A percentile compares a stretch with the other conserved stretches of the same genome.
phyloP scores from a whole-genome alignment of 2,113 vertebrate genomes.

The Nycticorax nycticorax region DNA sequence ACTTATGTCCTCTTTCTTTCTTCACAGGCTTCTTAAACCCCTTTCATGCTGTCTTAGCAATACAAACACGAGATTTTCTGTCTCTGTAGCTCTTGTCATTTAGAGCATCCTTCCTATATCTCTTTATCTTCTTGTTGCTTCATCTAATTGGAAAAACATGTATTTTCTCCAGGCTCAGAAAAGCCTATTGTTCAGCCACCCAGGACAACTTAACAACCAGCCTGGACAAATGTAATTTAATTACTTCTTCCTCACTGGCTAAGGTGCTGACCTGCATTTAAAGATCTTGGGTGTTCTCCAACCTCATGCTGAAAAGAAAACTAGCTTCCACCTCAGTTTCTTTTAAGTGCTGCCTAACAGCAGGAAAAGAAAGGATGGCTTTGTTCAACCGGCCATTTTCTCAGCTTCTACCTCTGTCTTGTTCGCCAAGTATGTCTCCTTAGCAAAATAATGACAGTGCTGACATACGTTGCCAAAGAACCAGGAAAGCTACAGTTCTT shows the following conservation, averaged over 20 bases:
- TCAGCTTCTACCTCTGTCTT: conserved; percentile 22
- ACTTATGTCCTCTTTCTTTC: neutral
- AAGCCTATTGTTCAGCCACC: conserved; percentile 51
- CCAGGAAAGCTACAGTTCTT: neutral
- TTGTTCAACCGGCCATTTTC: conserved; percentile 45
- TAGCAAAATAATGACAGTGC: conserved; percentile 21
- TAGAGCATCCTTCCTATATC: neutral
- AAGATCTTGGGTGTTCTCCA: conserved; percentile 56
- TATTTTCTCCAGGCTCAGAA: conserved; percentile 34
- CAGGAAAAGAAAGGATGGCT: conserved; percentile 37
- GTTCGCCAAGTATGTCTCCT: neutral
- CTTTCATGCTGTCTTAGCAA: neutral
- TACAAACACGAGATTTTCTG: neutral
- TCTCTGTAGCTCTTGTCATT: conserved; percentile 4
- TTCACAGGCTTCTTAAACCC: neutral
- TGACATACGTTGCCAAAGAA: neutral
- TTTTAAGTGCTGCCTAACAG: conserved; percentile 50
- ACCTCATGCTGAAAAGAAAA: conserved; percentile 49
- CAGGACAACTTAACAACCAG: conserved; percentile 48
- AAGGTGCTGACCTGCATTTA: conserved; percentile 60
- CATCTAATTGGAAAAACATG: conserved; percentile 51
- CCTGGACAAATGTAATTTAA: conserved; percentile 60
- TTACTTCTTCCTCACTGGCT: conserved; percentile 56
- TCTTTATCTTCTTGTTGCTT: conserved; percentile 47
- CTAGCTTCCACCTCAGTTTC: conserved; percentile 41